Conservation (phyloP, 2,113 vertebrate species). For the Erinaceus europaeus region DNA sequence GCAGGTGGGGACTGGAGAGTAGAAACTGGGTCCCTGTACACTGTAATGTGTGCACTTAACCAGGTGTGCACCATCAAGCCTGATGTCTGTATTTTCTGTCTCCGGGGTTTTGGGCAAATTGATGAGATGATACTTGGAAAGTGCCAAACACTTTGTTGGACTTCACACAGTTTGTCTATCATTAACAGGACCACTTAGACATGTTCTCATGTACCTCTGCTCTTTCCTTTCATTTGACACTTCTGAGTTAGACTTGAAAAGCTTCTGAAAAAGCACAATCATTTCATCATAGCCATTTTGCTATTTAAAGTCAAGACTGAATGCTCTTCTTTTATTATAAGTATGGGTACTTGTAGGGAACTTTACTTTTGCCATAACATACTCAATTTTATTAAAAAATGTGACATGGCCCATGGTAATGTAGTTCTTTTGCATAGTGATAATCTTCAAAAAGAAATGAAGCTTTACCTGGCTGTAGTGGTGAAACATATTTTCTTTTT, state of each 20-base stretch:
- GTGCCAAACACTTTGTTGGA: not conserved
- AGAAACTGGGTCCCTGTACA: too few species aligned
- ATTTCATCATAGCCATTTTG: not conserved
- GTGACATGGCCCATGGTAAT: not conserved
- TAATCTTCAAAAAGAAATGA: not conserved
- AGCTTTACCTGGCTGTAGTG: not conserved
- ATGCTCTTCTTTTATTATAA: not conserved
- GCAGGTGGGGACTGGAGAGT: too few species aligned
- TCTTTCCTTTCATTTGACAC: not conserved
- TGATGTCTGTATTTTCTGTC: not conserved
- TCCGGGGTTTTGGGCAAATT: not conserved
- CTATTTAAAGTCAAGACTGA: not conserved
- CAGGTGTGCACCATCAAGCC: too few species aligned
- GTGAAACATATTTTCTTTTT: too few species aligned
- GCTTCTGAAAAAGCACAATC: not conserved
- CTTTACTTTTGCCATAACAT: not conserved
- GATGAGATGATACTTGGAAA: not conserved
- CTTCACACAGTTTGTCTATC: not conserved
- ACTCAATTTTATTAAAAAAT: not conserved
- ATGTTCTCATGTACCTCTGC: not conserved
- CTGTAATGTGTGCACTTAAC: too few species aligned
- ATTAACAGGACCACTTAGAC: not conserved
- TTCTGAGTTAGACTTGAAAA: not conserved
- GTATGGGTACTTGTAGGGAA: not conserved
- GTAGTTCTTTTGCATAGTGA: not conserved